Evolutionary conservation across 2,113 vertebrate species (phyloP).

Genomic region (Pandion haliaetus): DNA sequence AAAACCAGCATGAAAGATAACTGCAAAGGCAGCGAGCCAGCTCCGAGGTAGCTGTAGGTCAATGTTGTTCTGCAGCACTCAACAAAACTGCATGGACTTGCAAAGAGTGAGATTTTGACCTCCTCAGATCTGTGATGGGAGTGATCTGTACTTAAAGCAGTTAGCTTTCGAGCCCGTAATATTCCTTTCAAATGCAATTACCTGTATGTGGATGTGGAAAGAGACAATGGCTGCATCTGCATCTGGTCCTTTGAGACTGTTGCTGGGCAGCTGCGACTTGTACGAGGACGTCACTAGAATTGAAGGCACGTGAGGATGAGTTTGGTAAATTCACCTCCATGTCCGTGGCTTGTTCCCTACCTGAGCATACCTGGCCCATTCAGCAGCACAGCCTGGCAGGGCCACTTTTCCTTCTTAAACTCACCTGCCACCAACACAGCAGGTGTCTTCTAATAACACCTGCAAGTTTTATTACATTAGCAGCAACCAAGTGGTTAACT

Average conservation of each 20-base stretch:
- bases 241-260: background rate
- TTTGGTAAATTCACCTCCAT: background rate
- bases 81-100: background rate
- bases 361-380: background rate
- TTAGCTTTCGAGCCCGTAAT: fast-evolving
- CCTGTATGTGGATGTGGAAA: background rate
- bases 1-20: background rate
- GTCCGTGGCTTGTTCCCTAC: background rate
- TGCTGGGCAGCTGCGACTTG: background rate
- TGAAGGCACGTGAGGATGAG: background rate
- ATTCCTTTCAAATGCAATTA: background rate
- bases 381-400: background rate
- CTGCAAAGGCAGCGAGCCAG: constrained; percentile 18
- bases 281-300: background rate
- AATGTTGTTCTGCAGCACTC: background rate
- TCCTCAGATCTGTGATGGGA: background rate
- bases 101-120: background rate
- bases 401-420: background rate
- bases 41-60: background rate
- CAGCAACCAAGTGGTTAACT: constrained; percentile 21
- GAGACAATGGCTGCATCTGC: background rate
- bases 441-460: background rate
- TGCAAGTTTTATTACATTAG: background rate
- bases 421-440: background rate
- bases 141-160: background rate